These are phyloP conservation scores for Caprella mutica DNA, from an alignment of 2,888 invertebrate species.

Conservation along the genomic window DNA sequence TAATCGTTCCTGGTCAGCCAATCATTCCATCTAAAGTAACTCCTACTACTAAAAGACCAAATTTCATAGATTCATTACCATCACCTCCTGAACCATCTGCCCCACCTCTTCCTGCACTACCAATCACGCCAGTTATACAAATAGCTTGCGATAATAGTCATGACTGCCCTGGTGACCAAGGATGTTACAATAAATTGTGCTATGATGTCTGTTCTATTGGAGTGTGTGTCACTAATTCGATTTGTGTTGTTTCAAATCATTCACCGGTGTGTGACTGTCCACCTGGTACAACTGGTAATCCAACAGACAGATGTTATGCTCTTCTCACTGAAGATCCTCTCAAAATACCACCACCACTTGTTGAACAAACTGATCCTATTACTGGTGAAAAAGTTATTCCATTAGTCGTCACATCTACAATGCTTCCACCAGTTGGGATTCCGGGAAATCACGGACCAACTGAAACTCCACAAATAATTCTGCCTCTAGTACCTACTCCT, in stretches of 20 bases:
- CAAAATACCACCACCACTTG: constrained; percentile 8
- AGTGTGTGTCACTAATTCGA: constrained; percentile 66
- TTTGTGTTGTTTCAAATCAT: constrained; percentile 52
- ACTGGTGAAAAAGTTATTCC: neutral
- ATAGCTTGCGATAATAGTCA: constrained; percentile 18
- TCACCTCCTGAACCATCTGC: neutral
- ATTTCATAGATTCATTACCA: constrained; percentile 8
- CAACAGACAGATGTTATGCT: constrained; percentile 39
- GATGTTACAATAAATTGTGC: constrained; percentile 12
- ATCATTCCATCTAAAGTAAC: constrained; percentile 1
- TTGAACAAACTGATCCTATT: constrained; percentile 7
- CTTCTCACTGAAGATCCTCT: constrained; percentile 3
- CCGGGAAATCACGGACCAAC: constrained; percentile 13
- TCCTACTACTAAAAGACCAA: neutral
- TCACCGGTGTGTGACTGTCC: constrained; percentile 68
- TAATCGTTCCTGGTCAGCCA: neutral
- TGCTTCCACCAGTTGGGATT: constrained; percentile 9
- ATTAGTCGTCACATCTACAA: constrained; percentile 1
- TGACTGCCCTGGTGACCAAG: constrained; percentile 11
- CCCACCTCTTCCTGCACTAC: constrained; percentile 3
- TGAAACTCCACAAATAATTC: constrained; percentile 27
- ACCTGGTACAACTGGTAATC: constrained; percentile 66
- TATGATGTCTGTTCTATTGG: constrained; percentile 55
- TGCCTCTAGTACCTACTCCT: constrained; percentile 12
- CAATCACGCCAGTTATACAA: constrained; percentile 1